A percentile compares a stretch with the other conserved stretches of the same genome.
These are phyloP conservation scores for Eurypyga helias DNA, from an alignment of 2,113 vertebrate genomes.

Conservation along the genomic window DNA sequence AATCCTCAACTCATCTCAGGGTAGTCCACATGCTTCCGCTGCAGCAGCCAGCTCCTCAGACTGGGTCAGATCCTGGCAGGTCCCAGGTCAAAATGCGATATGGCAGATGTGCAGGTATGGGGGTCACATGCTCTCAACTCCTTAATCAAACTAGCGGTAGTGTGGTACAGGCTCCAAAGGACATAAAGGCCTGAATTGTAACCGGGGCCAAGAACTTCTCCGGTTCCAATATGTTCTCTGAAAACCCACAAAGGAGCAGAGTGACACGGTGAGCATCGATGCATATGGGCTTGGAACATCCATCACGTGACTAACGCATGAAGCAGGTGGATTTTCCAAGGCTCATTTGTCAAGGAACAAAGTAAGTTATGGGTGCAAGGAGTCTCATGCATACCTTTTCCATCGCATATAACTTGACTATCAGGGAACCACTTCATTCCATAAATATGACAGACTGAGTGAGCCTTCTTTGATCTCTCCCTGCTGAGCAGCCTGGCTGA, in stretches of 20 bases:
- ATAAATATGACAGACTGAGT: neutral
- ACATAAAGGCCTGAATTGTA: neutral
- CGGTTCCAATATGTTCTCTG: neutral
- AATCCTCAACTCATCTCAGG: neutral
- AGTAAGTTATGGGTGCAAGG: neutral
- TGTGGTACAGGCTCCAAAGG: neutral
- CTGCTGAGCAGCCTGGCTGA: neutral
- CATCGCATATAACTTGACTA: neutral
- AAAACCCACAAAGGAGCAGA: neutral
- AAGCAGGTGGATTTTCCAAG: neutral
- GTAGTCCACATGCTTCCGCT: neutral
- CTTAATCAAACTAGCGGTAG: neutral
- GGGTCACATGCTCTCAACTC: fast-evolving
- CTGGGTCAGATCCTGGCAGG: neutral
- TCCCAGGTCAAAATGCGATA: neutral
- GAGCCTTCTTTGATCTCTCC: neutral
- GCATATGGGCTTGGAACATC: neutral
- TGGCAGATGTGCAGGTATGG: neutral
- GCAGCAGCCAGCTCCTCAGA: neutral
- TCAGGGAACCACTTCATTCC: neutral
- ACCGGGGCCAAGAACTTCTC: neutral
- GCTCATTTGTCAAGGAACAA: neutral
- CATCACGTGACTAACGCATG: neutral
- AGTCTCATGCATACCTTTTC: neutral
- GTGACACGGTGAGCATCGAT: neutral